Evolutionary conservation across 2,888 invertebrate genomes (phyloP), one percentile per base, ranked within the genome.

Genomic region (Thereva unica): DNA sequence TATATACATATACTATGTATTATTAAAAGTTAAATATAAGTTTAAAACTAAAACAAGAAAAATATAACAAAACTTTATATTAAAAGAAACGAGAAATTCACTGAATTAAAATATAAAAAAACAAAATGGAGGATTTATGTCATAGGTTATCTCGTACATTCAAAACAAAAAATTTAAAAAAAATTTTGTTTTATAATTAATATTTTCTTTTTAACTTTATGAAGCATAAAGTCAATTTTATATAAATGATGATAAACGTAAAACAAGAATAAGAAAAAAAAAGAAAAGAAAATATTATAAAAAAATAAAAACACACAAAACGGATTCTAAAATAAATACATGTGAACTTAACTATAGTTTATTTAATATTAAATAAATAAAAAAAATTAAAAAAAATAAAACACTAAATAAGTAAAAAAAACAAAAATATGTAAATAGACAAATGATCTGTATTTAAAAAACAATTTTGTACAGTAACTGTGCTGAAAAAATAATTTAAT

Each of bases 191-290:
- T 35, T 45, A 64, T 53, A 53, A 41, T 52, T 50, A n/a, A n/a
- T 55, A 55, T 64, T 68, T 68, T 68, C 59, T 53, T 68, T n/a
- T 68, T 68, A 52, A 50, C 52, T 68, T 68, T 56, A 66, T 57
- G 67, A 68, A 57, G 63, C 64, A 66, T 68, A 68, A 67, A 66
- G 68, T 68, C 68, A 68, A 68, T 68, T 68, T 68, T 68, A 67
- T 64, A 64, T 59, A 66, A 66, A 44, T 54, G 44, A 64, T 34
- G 44, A 34, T 38, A 52, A 1, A 23, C 23, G 23, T 23, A 23
- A 23, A 23, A 23, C 23, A 56, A 42, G 37, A 66, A 4, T 2
- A 8, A 45, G 10, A 45, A 45, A 45, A 45, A 45, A 44, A 45
- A 9, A 45, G 10, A 9, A 10, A 8, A 4, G 9, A 10, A 45